A percentile compares a stretch with the other conserved stretches of the same genome.
Evolutionary conservation across 2,113 vertebrate species (phyloP).

Genomic region (Corydoras maculifer): DNA sequence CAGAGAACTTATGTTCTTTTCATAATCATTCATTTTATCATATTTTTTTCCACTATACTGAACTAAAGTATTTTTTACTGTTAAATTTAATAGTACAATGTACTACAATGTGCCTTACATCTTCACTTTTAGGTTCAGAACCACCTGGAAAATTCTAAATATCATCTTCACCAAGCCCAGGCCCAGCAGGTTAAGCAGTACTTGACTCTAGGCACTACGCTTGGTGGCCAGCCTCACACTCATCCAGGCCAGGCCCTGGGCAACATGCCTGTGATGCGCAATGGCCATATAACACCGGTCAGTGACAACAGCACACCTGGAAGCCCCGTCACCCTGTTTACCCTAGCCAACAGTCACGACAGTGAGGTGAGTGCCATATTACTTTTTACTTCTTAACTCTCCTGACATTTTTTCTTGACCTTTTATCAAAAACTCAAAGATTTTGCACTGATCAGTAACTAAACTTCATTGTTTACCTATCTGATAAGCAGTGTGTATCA

Average conservation of each 20-base stretch:
- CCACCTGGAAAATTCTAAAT: slow-evolving; percentile 84
- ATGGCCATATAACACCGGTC: slow-evolving; percentile 63
- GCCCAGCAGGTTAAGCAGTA: slow-evolving; percentile 85
- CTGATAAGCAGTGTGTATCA: slow-evolving; percentile 48
- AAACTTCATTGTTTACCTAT: slow-evolving; percentile 44
- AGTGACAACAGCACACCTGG: slow-evolving; percentile 62
- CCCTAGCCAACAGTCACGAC: slow-evolving; percentile 68
- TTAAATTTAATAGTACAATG: too few relatives aligned
- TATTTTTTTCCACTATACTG: too few relatives aligned
- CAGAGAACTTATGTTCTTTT: too few relatives aligned
- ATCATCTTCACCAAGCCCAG: slow-evolving; percentile 78
- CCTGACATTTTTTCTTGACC: slow-evolving; percentile 34
- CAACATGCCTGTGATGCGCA: slow-evolving; percentile 66
- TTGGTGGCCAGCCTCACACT: slow-evolving; percentile 64
- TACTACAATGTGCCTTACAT: too few relatives aligned
- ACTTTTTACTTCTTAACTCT: too few relatives aligned
- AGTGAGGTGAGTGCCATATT: slow-evolving; percentile 67
- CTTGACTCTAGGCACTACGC: slow-evolving; percentile 78
- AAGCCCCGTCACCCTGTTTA: slow-evolving; percentile 72
- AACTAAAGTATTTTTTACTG: too few relatives aligned
- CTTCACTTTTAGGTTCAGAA: slow-evolving; percentile 70
- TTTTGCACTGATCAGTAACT: slow-evolving; percentile 49
- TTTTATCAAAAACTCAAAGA: slow-evolving; percentile 64
- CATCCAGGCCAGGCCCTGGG: slow-evolving; percentile 62
- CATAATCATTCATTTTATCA: too few relatives aligned